Conservation (phyloP, 2,113 vertebrate genomes). For the Leptobrachium ailaonicum region DNA sequence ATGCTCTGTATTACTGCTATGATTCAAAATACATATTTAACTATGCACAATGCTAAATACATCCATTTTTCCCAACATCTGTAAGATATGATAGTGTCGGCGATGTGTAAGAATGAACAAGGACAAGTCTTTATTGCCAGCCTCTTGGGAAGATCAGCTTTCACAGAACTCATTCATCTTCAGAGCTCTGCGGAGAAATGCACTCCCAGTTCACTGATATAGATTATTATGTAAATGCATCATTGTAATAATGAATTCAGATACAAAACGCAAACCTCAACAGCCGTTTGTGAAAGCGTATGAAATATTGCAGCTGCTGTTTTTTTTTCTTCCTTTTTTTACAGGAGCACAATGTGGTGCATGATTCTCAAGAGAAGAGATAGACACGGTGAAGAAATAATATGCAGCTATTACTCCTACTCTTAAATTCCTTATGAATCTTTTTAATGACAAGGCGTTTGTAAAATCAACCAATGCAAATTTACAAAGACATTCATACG, state of each 20-base stretch:
- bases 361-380: too few species aligned
- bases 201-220: constrained; percentile 27
- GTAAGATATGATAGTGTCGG: not conserved
- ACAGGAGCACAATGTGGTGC: not conserved
- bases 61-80: not conserved
- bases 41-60: too few species aligned
- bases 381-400: too few species aligned
- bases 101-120: constrained; percentile 2
- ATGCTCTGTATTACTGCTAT: too few species aligned
- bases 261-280: constrained; percentile 50
- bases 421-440: too few species aligned
- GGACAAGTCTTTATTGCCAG: constrained; percentile 10
- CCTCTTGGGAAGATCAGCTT: constrained; percentile 17
- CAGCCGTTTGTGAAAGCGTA: constrained; percentile 37
- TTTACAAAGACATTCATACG: too few species aligned
- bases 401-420: too few species aligned
- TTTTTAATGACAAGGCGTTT: too few species aligned
- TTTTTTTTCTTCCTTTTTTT: not conserved
- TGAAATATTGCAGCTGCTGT: not conserved
- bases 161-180: constrained; percentile 45
- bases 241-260: constrained; percentile 52
- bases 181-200: constrained; percentile 42
- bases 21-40: too few species aligned
- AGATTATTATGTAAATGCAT: constrained; percentile 52
- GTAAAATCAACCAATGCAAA: too few species aligned